Conservation (phyloP, 92 coral and sea anemone genomes). For the Parazoanthus swiftii region DNA sequence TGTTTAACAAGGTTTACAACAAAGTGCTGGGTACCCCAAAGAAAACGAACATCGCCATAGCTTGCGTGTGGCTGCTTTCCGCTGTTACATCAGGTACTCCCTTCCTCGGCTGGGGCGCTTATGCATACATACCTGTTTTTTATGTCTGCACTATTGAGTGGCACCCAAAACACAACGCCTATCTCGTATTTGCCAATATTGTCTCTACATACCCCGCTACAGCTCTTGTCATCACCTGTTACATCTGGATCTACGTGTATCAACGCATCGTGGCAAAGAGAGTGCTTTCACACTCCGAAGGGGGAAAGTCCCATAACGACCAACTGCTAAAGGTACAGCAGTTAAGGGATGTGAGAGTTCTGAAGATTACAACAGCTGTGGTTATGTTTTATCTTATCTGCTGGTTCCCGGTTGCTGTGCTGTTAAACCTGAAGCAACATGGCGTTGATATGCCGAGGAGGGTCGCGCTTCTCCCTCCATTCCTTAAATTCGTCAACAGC, state of each 20-base stretch:
- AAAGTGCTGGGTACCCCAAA: slow-evolving; percentile 27
- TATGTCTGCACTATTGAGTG: slow-evolving; percentile 29
- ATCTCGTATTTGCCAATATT: slow-evolving; percentile 17
- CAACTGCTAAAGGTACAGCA: neutral
- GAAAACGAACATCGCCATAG: slow-evolving; percentile 16
- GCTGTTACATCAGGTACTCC: slow-evolving; percentile 14
- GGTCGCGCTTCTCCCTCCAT: slow-evolving; percentile 10
- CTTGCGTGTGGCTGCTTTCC: slow-evolving; percentile 17
- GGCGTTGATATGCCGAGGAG: neutral
- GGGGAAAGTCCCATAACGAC: neutral
- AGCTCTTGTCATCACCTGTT: slow-evolving; percentile 8
- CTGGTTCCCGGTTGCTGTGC: slow-evolving; percentile 29
- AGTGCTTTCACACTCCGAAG: neutral
- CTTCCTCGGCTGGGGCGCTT: slow-evolving; percentile 26
- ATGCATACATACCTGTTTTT: slow-evolving; percentile 14
- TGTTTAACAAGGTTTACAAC: slow-evolving; percentile 10
- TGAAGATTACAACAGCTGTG: slow-evolving; percentile 24
- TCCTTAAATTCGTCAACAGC: slow-evolving; percentile 33
- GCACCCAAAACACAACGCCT: slow-evolving; percentile 29
- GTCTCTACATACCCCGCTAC: slow-evolving; percentile 33
- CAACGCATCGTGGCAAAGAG: neutral
- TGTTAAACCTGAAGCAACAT: slow-evolving; percentile 24
- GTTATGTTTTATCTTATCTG: slow-evolving; percentile 16
- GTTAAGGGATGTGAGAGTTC: neutral
- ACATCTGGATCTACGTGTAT: slow-evolving; percentile 19